Evolutionary conservation across 2,888 invertebrate species (phyloP), one percentile per base, ranked within the genome.

Genomic region (Andrena dorsata): DNA sequence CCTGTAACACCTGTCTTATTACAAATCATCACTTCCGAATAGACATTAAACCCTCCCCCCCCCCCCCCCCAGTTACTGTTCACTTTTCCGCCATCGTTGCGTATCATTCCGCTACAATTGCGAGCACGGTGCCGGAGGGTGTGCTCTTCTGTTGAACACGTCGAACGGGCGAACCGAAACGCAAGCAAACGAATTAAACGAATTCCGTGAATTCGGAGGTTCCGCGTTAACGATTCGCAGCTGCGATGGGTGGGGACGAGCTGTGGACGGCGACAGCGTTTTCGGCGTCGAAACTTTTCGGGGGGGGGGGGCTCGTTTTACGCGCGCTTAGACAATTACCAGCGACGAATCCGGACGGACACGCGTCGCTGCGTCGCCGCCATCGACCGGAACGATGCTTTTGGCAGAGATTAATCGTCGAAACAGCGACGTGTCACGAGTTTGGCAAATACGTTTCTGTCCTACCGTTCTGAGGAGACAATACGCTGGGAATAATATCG

Each of bases 401-500:
- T 61, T 72, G 83, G 68, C 82, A 81, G 83, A 72, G 83, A 87
- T 88, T 88, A 88, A 87, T 87, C 79, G 77, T 70, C 65, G 69
- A 47, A 61, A 69, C 60, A 71, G 70, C 80, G 80, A 65, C 82
- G 73, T 80, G 84, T 77, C 75, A 79, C 79, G 35, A 68, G 81
- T 85, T 84, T 81, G 80, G 79, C 83, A 79, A 84, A 85, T 84
- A 74, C 68, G 84, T 71, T 68, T 61, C 76, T 60, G 51, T 56
- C 74, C 53, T n/a, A 6, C 20, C 28, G 16, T 32, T 30, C 58
- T 53, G 53, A 69, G 75, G 73, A 83, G 81, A 86, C 79, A 88
- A 87, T 87, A 63, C 84, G 70, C 74, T 26, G n/a, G 66, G 82
- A 82, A 88, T 86, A 88, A 88, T 88, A 88, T 83, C 76, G 83